Evolutionary conservation across 2,113 vertebrate genomes (phyloP).

Genomic region (Clarias batrachus): DNA sequence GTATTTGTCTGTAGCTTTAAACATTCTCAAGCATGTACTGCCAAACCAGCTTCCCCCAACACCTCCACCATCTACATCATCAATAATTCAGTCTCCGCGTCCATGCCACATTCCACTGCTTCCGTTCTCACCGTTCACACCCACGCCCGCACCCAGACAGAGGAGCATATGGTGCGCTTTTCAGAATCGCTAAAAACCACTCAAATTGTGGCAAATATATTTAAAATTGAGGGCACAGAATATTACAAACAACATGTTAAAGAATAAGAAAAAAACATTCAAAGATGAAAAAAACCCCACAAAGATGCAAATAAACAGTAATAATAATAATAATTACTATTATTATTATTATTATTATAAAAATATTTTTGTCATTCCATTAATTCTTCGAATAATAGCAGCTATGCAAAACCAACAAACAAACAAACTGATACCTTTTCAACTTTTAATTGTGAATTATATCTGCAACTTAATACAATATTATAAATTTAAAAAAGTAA

Average conservation of each 20-base stretch:
- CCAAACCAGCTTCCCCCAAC: constrained; percentile 11
- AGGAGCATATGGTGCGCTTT: constrained; percentile 45
- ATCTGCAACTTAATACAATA: too few species aligned
- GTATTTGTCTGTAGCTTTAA: background rate
- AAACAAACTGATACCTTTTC: too few species aligned
- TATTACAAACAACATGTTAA: background rate
- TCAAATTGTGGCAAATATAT: background rate
- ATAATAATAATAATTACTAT: background rate
- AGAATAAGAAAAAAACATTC: too few species aligned
- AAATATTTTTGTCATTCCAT: too few species aligned
- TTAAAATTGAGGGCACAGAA: background rate
- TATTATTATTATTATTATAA: too few species aligned
- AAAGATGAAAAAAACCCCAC: background rate
- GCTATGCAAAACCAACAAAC: background rate
- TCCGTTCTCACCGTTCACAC: constrained; percentile 5
- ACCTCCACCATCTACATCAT: background rate
- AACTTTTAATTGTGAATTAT: too few species aligned
- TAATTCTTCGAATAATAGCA: background rate
- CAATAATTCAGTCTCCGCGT: constrained; percentile 25
- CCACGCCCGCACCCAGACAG: constrained; percentile 27
- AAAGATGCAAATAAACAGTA: background rate
- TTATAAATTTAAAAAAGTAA: too few species aligned
- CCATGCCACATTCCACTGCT: constrained; percentile 20
- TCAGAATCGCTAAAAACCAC: background rate
- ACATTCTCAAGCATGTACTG: background rate